A percentile compares a stretch with the other conserved stretches of the same genome.
Evolutionary conservation across 2,797 vertebrate genomes (phyloP).

Genomic region (Oreonectes daqikongensis): DNA sequence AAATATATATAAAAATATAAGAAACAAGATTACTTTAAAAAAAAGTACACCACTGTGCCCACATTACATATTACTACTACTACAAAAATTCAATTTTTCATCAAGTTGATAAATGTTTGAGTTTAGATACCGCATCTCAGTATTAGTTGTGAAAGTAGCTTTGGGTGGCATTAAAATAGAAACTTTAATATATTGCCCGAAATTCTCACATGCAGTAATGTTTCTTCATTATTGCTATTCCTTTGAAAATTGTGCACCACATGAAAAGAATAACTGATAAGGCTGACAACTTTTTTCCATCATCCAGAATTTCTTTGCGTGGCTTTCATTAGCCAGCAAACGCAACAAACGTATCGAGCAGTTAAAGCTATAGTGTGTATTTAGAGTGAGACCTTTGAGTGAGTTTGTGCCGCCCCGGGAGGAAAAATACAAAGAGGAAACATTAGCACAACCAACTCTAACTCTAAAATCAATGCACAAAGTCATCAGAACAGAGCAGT

Average conservation of each 20-base stretch:
- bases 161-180: neutral
- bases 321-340: slow-evolving; percentile 6
- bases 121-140: no score
- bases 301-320: neutral
- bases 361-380: slow-evolving; percentile 14
- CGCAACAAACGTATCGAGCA: neutral
- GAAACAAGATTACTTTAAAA: no score
- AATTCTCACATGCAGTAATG: neutral
- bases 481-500: slow-evolving; percentile 28
- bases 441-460: slow-evolving; percentile 18
- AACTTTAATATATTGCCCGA: neutral
- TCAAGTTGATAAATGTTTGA: no score
- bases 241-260: slow-evolving; percentile 7
- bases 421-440: slow-evolving; percentile 15
- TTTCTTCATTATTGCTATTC: neutral
- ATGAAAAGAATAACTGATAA: neutral
- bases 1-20: no score
- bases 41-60: no score
- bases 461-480: slow-evolving; percentile 38
- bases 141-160: no score
- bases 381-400: slow-evolving; percentile 12
- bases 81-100: no score
- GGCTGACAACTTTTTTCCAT: neutral
- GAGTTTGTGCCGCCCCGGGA: slow-evolving; percentile 22
- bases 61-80: no score